Base-by-base conservation (phyloP, 2,113 vertebrate species). In the Carassius auratus region DNA sequence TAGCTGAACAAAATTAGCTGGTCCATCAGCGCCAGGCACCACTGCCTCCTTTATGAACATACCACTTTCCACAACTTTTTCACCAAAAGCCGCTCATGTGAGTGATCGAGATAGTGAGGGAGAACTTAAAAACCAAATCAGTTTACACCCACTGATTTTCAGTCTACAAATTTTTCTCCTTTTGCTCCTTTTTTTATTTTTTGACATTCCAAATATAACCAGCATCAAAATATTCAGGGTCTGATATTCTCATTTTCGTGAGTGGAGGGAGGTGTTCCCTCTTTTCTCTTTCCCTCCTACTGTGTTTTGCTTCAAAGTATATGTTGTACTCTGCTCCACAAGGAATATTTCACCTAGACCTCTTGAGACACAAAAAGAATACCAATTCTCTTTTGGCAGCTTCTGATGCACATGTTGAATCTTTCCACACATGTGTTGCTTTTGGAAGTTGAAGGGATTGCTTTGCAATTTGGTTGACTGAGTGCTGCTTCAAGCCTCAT, bases 341-440 rank as follows among this genome's bases (percentile, higher is more conserved):
- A 81, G 85, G 69, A 86, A 74, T 81, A 76, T 45, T 55, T 86
- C 10, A 19, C 85, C 68, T 81, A 38, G 52, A 81, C 66, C 77
- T 86, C 76, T 64, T 30, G 13, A 45, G 23, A 23, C 38, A 36
- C 55, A 36, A 52, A 76, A 59, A 45, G 76, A 78, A 79, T 71
- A 71, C 48, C 48, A 69, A 69, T 68, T 69, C 8, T 55, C 8
- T 45, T 45, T 45, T 45, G 2, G 42, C 42, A 45, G 42, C 66
- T 33, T 76, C 57, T 61, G 50, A 84, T 61, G 14, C 15, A 64
- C 23, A 15, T 62, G 59, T 23, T 26, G 33, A 62, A 45, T 55
- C 4, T 55, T 71, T 78, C 17, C 69, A 1, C 78, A 48, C 61
- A 8, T 8, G 30, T 30, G 19, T 57, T 55, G 21, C 21, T 55